Conservation (phyloP, 1,140 invertebrate species). For the Drosophila littoralis region DNA sequence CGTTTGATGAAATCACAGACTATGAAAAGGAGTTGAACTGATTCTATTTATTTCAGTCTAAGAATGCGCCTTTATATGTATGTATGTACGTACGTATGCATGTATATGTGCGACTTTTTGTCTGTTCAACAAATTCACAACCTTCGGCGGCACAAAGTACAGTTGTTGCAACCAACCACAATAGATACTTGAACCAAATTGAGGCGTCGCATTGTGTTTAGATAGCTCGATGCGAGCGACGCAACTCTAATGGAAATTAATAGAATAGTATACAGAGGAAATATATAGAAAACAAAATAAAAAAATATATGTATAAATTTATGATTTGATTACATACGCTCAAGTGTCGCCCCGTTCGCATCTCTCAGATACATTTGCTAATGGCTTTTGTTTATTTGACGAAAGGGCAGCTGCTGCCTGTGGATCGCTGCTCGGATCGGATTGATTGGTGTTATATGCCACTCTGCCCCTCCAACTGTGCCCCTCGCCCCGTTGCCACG, state of each 20-base stretch:
- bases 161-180: slow-evolving; percentile 44
- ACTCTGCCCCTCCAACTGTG: background rate
- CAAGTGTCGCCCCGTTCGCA: slow-evolving; percentile 42
- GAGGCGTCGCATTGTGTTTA: slow-evolving; percentile 55
- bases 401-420: slow-evolving; percentile 72
- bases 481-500: background rate
- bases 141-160: slow-evolving; percentile 36
- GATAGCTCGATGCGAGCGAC: slow-evolving; percentile 35
- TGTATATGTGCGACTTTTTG: slow-evolving; percentile 35
- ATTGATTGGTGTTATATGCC: slow-evolving; percentile 72
- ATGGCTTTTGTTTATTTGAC: slow-evolving; percentile 77
- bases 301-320: slow-evolving; percentile 53
- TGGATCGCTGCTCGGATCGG: slow-evolving; percentile 35
- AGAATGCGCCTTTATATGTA: background rate
- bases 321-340: slow-evolving; percentile 76
- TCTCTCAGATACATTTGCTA: slow-evolving; percentile 75
- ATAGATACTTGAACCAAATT: slow-evolving; percentile 76
- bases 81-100: slow-evolving; percentile 18
- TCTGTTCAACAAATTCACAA: slow-evolving; percentile 34
- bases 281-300: slow-evolving; percentile 29
- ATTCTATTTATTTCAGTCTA: slow-evolving; percentile 37
- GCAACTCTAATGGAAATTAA: slow-evolving; percentile 72
- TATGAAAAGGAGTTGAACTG: slow-evolving; percentile 72
- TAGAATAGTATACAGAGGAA: slow-evolving; percentile 52
- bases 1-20: slow-evolving; percentile 45